These are phyloP conservation scores for Tokudaia muenninki DNA, from an alignment of 2,797 vertebrate species.

Conservation along the genomic window DNA sequence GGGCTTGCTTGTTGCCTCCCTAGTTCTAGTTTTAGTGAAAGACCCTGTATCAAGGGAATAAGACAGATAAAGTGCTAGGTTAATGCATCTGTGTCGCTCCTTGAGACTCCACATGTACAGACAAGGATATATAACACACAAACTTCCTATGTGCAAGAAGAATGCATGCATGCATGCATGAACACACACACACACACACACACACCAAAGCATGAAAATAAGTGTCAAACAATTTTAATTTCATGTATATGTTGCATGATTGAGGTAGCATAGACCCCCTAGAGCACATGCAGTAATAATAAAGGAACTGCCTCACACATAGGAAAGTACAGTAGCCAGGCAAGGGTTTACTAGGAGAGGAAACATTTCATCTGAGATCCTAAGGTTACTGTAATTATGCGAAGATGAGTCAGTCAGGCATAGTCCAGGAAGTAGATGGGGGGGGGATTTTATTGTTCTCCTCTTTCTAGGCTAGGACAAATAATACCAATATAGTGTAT, in stretches of 20 bases:
- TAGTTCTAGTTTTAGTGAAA: neutral
- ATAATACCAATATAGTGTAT: neutral
- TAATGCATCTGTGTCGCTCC: too few relatives aligned
- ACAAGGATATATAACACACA: too few relatives aligned
- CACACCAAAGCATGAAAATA: neutral
- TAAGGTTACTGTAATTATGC: neutral
- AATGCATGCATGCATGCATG: fast-evolving
- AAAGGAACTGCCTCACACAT: neutral
- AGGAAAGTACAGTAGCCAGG: neutral
- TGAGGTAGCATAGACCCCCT: neutral
- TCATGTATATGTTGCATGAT: neutral
- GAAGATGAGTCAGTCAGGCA: neutral
- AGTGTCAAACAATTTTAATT: neutral
- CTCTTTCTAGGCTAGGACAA: neutral
- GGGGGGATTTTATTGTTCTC: neutral
- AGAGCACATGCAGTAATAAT: neutral
- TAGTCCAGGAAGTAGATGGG: neutral
- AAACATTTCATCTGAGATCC: neutral
- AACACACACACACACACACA: neutral
- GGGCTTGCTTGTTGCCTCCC: neutral
- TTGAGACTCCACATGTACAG: too few relatives aligned
- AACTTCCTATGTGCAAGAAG: neutral
- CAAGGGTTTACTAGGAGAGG: neutral
- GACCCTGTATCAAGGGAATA: neutral
- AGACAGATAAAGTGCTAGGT: neutral